A percentile compares a stretch with the other conserved stretches of the same genome.
Conservation (phyloP, 2,797 vertebrate genomes). For the Taeniopygia guttata region DNA sequence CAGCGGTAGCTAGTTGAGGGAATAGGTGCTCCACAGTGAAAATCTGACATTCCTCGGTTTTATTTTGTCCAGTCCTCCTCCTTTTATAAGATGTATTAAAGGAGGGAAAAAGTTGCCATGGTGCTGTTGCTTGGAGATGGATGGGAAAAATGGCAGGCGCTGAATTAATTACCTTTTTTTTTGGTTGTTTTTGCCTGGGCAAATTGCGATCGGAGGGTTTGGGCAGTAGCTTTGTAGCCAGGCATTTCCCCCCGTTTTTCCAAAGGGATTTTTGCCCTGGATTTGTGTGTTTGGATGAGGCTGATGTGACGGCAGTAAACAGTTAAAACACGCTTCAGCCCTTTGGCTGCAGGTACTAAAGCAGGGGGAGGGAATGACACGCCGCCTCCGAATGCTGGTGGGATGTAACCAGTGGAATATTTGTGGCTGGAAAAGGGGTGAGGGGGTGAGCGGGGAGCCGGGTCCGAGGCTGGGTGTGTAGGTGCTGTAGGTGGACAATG, state of each 20-base stretch:
- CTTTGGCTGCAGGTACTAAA: not conserved
- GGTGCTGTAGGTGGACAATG: slow-evolving; percentile 65
- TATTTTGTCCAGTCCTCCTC: not conserved
- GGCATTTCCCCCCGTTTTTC: not conserved
- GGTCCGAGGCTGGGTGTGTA: not conserved
- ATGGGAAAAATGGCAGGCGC: slow-evolving; percentile 41
- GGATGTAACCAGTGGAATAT: not conserved
- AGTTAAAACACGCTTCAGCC: not conserved
- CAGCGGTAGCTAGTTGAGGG: not conserved
- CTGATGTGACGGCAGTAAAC: not conserved
- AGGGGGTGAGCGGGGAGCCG: not conserved
- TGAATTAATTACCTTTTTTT: slow-evolving; percentile 40
- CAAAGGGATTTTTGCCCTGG: not conserved
- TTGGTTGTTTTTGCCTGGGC: not conserved
- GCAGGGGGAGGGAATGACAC: not conserved
- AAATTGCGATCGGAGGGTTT: not conserved
- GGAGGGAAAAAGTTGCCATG: slow-evolving; percentile 80
- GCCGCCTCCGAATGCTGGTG: not conserved
- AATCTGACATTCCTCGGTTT: not conserved
- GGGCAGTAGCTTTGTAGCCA: not conserved
- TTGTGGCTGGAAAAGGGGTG: not conserved
- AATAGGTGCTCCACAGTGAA: not conserved
- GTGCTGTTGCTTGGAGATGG: slow-evolving; percentile 80
- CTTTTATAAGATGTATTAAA: slow-evolving; percentile 34
- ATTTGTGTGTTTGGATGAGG: not conserved